Conservation (phyloP, 2,113 vertebrate genomes). For the Varanus komodoensis region DNA sequence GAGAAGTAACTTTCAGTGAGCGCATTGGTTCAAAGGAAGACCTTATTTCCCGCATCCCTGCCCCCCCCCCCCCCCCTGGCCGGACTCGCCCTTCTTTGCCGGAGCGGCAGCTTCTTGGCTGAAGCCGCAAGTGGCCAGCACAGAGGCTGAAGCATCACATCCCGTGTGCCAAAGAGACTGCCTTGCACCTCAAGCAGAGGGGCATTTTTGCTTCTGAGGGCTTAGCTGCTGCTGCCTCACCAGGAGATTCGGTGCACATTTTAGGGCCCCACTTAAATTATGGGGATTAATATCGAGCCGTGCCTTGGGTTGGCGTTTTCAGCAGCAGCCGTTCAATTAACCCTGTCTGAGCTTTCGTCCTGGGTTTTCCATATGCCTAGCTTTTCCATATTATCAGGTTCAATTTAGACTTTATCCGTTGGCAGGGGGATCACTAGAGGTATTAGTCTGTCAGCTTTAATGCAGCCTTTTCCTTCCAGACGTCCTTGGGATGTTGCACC, state of each 20-base stretch:
- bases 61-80: too few species aligned
- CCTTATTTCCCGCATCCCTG: too few species aligned
- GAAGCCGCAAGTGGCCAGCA: conserved; percentile 46
- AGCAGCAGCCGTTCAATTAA: conserved; percentile 61
- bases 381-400: neutral
- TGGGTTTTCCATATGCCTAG: conserved; percentile 58
- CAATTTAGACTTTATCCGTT: neutral
- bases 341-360: conserved; percentile 47
- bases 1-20: too few species aligned
- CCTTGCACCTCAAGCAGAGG: conserved; percentile 59
- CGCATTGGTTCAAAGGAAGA: too few species aligned
- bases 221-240: conserved; percentile 65
- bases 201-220: conserved; percentile 57
- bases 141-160: conserved; percentile 59
- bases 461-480: neutral
- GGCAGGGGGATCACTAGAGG: neutral
- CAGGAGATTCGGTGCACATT: conserved; percentile 52
- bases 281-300: conserved; percentile 57
- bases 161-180: conserved; percentile 59
- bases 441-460: neutral
- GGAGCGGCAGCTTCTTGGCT: conserved; percentile 7
- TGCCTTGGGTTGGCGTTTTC: conserved; percentile 66
- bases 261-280: conserved; percentile 68
- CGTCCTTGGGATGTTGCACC: neutral
- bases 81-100: neutral